Base-by-base conservation (phyloP, 2,113 vertebrate species). In the Rynchops niger region DNA sequence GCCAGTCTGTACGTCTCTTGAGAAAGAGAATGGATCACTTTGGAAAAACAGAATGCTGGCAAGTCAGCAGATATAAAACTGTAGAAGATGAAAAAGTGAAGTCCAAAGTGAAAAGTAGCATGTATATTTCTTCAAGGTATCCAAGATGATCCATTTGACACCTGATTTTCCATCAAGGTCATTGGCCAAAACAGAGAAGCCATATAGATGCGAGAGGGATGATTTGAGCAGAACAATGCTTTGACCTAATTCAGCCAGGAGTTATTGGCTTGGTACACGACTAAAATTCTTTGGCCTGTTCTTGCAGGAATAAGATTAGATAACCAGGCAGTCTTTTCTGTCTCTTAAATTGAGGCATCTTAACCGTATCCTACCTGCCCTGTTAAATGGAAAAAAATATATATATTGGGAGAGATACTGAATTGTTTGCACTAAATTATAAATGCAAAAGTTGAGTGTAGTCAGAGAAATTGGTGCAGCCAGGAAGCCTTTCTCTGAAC, bases 241-340 rank as follows among this genome's bases (percentile, higher is more conserved):
- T 94, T 93, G 86, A 91, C 74, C 47, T 90, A 77, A 82, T 94
- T 94, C 38, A 90, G 45, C n/a, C 74, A 90, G 78, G 70, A 82
- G 13, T 89, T 95, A 79, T 21, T 93, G 93, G 70, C 86, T 90
- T 80, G 73, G 38, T 93, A 72, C 14, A 77, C n/a, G 27, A 91
- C 23, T 83, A 80, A 87, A 85, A 94, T 97, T 93, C 78, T 95
- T 91, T 86, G 86, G 88, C 72, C 72, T 86, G 9, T 91, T 78
- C 69, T 79, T 91, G 49, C 36, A 87, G 53, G 27, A 90, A 27
- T 95, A 72, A 87, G 38, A 89, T 95, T 85, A 77, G 73, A 66
- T 93, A 89, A 94, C 66, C 78, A 95, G 84, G 14, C 49, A 85
- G 7, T 82, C 52, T 58, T 91, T 96, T 79, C 73, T 69, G 22